A percentile compares a stretch with the other conserved stretches of the same genome.
phyloP scores from a whole-genome alignment of 2,888 invertebrate species.

The Sturmia bella region DNA sequence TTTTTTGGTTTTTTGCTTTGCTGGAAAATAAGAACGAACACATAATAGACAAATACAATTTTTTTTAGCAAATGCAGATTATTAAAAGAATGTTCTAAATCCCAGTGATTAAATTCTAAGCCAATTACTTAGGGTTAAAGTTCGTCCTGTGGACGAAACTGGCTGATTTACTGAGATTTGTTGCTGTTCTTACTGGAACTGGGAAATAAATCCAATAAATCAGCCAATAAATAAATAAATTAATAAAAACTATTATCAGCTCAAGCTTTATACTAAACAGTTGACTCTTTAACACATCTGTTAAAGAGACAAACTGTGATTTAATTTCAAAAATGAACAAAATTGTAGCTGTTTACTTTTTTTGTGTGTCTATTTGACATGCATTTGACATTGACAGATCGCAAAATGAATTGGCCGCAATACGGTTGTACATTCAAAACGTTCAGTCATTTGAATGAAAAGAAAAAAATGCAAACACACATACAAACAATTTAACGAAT shows the following conservation, averaged over 20 bases:
- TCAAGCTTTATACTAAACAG: constrained; percentile 13
- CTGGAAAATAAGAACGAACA: constrained; percentile 71
- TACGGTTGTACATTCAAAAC: constrained; percentile 55
- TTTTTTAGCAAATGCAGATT: not conserved
- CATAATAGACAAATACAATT: constrained; percentile 20
- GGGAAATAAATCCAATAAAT: too few relatives aligned
- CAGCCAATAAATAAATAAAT: too few relatives aligned
- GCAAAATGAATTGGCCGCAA: constrained; percentile 74
- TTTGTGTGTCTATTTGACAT: constrained; percentile 78
- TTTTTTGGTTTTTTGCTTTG: not conserved
- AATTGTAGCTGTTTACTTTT: constrained; percentile 65
- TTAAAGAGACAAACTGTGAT: constrained; percentile 58
- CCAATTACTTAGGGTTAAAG: too few relatives aligned
- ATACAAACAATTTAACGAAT: not conserved
- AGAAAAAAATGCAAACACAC: not conserved
- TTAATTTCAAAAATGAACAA: constrained; percentile 63
- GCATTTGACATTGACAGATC: constrained; percentile 82
- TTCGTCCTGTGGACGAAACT: too few relatives aligned
- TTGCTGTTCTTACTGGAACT: too few relatives aligned
- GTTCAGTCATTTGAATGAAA: constrained; percentile 32
- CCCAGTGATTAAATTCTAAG: too few relatives aligned
- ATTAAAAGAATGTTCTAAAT: constrained; percentile 7
- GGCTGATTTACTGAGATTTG: too few relatives aligned
- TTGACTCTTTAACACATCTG: constrained; percentile 7
- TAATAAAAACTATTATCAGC: too few relatives aligned